phyloP scores from a whole-genome alignment of 2,888 invertebrate species.

The Andricus quercusramuli region DNA sequence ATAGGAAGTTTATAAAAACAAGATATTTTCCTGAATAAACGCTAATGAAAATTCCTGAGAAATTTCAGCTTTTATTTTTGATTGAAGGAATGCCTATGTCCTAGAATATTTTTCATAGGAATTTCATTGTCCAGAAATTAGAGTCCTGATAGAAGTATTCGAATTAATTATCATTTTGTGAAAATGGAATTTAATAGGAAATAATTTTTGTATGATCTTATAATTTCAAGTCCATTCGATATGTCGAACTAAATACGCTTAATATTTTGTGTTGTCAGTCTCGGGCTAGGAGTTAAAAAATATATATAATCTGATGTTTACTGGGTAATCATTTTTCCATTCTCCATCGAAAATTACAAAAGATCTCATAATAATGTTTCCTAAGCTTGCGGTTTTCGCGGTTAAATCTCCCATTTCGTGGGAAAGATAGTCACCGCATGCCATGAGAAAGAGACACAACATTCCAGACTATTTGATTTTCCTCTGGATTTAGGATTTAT shows the following conservation, averaged over 20 bases:
- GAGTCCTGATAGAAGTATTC: background rate
- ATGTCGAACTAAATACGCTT: too few species aligned
- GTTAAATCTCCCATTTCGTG: conserved; percentile 19
- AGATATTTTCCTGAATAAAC: too few species aligned
- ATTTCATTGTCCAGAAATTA: too few species aligned
- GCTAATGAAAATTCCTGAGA: too few species aligned
- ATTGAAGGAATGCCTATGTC: too few species aligned
- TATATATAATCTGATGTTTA: conserved; percentile 12
- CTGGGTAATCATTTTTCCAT: conserved; percentile 17
- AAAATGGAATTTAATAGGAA: background rate
- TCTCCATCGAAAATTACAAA: conserved; percentile 17
- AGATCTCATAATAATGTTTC: conserved; percentile 41
- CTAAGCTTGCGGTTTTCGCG: conserved; percentile 46
- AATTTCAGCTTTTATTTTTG: too few species aligned
- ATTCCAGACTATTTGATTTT: background rate
- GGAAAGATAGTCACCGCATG: background rate
- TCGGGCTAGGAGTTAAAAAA: background rate
- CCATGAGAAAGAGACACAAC: background rate
- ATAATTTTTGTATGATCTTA: background rate
- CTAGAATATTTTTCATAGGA: too few species aligned
- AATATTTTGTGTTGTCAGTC: too few species aligned
- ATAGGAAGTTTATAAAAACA: too few species aligned
- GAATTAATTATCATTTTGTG: background rate
- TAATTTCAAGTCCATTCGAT: background rate
- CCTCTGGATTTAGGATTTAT: background rate